Evolutionary conservation across 2,113 vertebrate species (phyloP).

Genomic region (Gobio gobio): DNA sequence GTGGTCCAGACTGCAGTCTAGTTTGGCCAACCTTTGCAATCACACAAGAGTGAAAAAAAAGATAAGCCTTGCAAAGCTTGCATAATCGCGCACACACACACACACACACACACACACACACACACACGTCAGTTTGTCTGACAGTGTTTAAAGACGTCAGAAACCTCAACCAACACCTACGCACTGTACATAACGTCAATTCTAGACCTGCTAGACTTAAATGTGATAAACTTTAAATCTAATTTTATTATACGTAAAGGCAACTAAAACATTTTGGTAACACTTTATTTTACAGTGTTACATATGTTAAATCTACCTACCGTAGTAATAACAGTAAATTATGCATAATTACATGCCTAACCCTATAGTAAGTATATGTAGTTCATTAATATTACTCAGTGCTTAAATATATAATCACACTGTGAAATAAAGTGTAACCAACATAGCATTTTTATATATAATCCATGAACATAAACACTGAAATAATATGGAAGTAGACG

Average conservation of each 20-base stretch:
- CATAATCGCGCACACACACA: neutral
- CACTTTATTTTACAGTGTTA: no score
- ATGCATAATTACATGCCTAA: no score
- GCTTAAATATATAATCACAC: no score
- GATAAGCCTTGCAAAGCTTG: slow-evolving; percentile 54
- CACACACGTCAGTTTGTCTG: slow-evolving; percentile 26
- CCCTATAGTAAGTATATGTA: no score
- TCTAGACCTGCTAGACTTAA: no score
- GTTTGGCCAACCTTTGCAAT: slow-evolving; percentile 45
- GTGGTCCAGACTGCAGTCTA: slow-evolving; percentile 57
- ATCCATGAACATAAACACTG: no score
- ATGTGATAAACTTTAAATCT: neutral
- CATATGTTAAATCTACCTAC: no score
- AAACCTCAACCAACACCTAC: slow-evolving; percentile 25
- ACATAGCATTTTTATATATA: no score
- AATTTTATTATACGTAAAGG: neutral
- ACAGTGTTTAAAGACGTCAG: slow-evolving; percentile 38
- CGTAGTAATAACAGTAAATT: no score
- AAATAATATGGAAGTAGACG: no score
- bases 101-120: slow-evolving; percentile 14
- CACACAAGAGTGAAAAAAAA: slow-evolving; percentile 30
- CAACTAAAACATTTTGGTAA: neutral
- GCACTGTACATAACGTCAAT: neutral
- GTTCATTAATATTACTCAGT: no score
- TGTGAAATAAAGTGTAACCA: no score